These are phyloP conservation scores for Rhynchomys soricoides DNA, from an alignment of 2,113 vertebrate genomes.

Conservation along the genomic window DNA sequence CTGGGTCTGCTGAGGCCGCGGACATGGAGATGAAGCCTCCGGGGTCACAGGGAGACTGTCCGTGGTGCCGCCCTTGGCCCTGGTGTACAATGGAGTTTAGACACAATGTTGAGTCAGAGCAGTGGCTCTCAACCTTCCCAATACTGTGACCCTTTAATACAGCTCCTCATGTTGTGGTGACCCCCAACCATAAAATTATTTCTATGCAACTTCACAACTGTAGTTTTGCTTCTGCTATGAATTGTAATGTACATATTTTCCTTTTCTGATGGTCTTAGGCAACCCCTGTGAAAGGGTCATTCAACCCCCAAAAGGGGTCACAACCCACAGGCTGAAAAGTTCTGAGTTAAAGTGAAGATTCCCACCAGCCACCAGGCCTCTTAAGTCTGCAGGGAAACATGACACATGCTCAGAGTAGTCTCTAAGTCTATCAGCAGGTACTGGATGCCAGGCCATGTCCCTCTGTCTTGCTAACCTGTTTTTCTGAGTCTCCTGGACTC, in stretches of 20 bases:
- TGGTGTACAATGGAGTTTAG: neutral
- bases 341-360: neutral
- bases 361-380: neutral
- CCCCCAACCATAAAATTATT: too few species aligned
- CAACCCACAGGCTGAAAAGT: neutral
- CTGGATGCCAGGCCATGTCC: neutral
- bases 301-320: neutral
- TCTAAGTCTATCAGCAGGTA: neutral
- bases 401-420: too few species aligned
- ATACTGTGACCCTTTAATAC: neutral
- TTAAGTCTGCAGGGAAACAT: neutral
- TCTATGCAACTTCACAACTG: neutral
- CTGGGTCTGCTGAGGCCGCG: neutral
- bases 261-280: neutral
- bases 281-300: neutral
- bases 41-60: neutral
- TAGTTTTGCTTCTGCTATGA: neutral
- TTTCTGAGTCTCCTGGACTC: conserved; percentile 60
- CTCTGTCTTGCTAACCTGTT: conserved; percentile 64
- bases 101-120: neutral
- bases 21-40: neutral
- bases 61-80: neutral
- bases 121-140: neutral
- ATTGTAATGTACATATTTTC: neutral
- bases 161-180: neutral